phyloP scores from a whole-genome alignment of 2,797 vertebrate genomes.

The Thalassophryne amazonica region DNA sequence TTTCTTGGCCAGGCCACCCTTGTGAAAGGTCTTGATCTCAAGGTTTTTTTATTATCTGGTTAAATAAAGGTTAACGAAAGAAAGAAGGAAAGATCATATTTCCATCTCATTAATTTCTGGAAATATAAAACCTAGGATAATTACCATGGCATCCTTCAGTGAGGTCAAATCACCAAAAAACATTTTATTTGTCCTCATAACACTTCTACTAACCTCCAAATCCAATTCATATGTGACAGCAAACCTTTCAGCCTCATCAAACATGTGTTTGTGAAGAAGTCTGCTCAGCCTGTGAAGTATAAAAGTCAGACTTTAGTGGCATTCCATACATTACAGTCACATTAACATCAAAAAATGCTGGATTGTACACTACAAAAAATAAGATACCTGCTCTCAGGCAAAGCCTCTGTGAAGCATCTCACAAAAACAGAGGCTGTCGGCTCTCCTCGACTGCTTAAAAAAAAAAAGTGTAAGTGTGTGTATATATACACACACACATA shows the following conservation, averaged over 20 bases:
- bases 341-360: background rate
- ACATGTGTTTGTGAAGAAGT: slow-evolving; percentile 92
- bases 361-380: background rate
- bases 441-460: slow-evolving; percentile 59
- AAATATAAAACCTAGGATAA: too few species aligned
- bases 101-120: too few species aligned
- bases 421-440: slow-evolving; percentile 80
- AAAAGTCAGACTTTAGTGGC: background rate
- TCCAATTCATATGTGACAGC: slow-evolving; percentile 92
- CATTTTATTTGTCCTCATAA: background rate
- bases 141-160: background rate
- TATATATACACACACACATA: background rate
- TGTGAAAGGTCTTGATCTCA: too few species aligned
- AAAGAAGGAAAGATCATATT: too few species aligned
- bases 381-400: slow-evolving; percentile 92
- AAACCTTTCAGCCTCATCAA: slow-evolving; percentile 95
- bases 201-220: slow-evolving; percentile 81
- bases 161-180: background rate
- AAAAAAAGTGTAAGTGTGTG: background rate
- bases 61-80: too few species aligned
- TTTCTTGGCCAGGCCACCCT: too few species aligned
- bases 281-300: slow-evolving; percentile 83
- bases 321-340: background rate
- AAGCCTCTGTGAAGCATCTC: slow-evolving; percentile 93
- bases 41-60: too few species aligned